phyloP scores from a whole-genome alignment of 2,113 vertebrate genomes.

The Dromaius novaehollandiae region DNA sequence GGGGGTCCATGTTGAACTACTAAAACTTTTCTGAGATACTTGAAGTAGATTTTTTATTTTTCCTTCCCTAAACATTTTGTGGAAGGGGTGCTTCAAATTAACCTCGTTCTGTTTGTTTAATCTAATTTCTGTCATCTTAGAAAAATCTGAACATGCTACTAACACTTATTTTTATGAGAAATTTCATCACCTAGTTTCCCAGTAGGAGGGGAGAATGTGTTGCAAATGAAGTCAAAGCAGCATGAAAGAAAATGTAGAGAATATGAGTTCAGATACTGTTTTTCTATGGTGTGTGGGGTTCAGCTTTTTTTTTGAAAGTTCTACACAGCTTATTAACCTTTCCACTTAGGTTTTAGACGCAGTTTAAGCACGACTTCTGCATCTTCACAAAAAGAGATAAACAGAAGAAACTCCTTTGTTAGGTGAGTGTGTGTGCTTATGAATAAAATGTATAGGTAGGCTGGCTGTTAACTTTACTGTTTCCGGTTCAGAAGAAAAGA shows the following conservation, averaged over 20 bases:
- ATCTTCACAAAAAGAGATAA: constrained; percentile 85
- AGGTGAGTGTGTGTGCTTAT: constrained; percentile 77
- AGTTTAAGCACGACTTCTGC: constrained; percentile 91
- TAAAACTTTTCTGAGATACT: neutral
- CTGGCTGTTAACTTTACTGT: neutral
- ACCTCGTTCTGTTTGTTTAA: neutral
- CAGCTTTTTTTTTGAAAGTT: neutral
- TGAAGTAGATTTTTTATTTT: neutral
- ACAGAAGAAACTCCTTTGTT: constrained; percentile 82
- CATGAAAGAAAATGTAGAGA: neutral
- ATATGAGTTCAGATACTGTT: neutral
- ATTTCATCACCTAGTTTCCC: neutral
- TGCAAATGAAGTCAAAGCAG: neutral
- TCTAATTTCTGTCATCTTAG: neutral
- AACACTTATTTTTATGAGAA: neutral
- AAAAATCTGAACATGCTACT: neutral
- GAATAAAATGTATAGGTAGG: neutral
- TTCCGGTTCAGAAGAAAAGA: neutral
- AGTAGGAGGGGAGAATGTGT: neutral
- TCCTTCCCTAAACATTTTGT: neutral
- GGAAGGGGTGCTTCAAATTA: neutral
- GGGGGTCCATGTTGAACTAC: neutral
- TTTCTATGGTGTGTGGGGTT: no score
- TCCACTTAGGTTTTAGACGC: constrained; percentile 80
- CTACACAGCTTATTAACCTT: neutral